Percentiles rank a stretch among this genome's conserved stretches.
Evolutionary conservation across 2,888 invertebrate genomes (phyloP).

Genomic region (Lithodes maja): DNA sequence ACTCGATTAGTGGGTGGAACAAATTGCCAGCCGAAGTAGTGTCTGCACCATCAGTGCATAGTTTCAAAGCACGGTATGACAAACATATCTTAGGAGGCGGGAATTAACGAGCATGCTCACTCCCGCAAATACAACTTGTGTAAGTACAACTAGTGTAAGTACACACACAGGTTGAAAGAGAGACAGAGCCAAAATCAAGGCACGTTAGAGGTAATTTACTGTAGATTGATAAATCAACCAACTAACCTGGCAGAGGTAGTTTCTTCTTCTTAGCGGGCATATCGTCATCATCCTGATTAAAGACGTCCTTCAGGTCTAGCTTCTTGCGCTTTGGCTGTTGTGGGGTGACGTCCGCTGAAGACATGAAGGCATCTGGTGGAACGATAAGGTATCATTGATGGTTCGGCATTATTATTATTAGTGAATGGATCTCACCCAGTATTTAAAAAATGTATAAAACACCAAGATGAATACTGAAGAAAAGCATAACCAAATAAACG

Average conservation of each 20-base stretch:
- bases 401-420: neutral
- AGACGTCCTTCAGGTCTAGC: slow-evolving; percentile 87
- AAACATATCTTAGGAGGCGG: too few relatives aligned
- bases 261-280: slow-evolving; percentile 73
- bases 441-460: neutral
- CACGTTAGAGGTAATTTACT: too few relatives aligned
- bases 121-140: too few relatives aligned
- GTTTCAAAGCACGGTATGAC: too few relatives aligned
- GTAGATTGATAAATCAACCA: neutral
- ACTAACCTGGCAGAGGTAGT: slow-evolving; percentile 65
- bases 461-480: neutral
- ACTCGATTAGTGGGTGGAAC: too few relatives aligned
- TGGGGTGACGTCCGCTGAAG: slow-evolving; percentile 40
- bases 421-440: neutral
- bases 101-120: too few relatives aligned
- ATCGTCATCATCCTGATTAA: slow-evolving; percentile 85
- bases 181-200: too few relatives aligned
- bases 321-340: slow-evolving; percentile 79
- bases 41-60: too few relatives aligned
- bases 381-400: neutral
- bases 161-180: too few relatives aligned
- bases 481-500: too few relatives aligned
- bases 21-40: too few relatives aligned
- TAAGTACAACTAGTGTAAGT: too few relatives aligned
- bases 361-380: slow-evolving; percentile 41